Evolutionary conservation across 92 coral and sea anemone species (phyloP).

Genomic region (Heliopora coerulea): DNA sequence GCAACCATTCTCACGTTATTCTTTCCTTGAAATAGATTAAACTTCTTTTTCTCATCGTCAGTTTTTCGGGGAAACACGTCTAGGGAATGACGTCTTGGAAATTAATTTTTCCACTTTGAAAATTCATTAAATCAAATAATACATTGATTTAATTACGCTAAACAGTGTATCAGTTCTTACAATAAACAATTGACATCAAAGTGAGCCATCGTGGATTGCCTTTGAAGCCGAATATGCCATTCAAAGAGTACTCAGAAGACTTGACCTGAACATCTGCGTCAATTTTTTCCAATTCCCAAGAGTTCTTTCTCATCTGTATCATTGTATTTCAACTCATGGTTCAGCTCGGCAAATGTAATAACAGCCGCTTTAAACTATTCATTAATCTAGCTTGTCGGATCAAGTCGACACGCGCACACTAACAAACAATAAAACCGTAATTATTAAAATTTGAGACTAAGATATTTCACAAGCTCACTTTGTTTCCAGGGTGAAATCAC

Average conservation of each 20-base stretch:
- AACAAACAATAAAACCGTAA: slow-evolving; percentile 18
- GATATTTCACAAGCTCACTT: slow-evolving; percentile 16
- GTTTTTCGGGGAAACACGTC: too few species aligned
- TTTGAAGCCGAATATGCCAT: background rate
- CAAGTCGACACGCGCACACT: slow-evolving; percentile 24
- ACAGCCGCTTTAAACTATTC: slow-evolving; percentile 21
- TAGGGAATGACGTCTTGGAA: too few species aligned
- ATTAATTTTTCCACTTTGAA: background rate
- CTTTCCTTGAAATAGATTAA: too few species aligned
- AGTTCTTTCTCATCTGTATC: background rate
- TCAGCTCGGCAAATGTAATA: background rate
- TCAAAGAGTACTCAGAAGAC: background rate
- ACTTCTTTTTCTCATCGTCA: too few species aligned
- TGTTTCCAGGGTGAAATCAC: slow-evolving; percentile 33
- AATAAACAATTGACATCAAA: background rate
- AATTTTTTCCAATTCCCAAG: too few species aligned
- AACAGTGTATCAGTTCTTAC: slow-evolving; percentile 22
- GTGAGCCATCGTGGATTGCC: background rate
- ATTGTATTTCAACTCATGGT: background rate
- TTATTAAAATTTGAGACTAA: slow-evolving; percentile 1
- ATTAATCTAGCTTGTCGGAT: slow-evolving; percentile 44
- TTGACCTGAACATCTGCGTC: background rate
- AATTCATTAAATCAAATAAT: slow-evolving; percentile 26
- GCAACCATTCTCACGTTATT: background rate
- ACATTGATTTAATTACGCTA: slow-evolving; percentile 17